Conservation (phyloP, 2,888 invertebrate genomes). For the Drosophila histrio region DNA sequence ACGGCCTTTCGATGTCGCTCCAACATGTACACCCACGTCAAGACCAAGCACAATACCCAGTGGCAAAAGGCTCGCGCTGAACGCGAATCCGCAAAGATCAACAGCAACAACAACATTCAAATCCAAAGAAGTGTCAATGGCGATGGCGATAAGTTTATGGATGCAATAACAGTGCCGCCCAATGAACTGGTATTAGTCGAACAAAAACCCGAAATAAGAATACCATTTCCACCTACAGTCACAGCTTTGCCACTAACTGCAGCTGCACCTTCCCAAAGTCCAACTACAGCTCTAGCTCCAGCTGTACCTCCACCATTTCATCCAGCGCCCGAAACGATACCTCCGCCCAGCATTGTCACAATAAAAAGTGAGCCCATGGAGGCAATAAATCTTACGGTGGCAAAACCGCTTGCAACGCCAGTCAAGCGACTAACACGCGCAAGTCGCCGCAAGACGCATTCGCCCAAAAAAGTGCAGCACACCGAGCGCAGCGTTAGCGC, state of each 20-base stretch:
- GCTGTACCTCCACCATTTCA: background rate
- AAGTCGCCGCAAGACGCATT: conserved; percentile 68
- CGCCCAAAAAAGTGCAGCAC: conserved; percentile 65
- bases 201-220: background rate
- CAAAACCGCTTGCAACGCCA: conserved; percentile 33
- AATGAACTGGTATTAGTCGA: background rate
- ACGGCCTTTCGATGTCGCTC: conserved; percentile 74
- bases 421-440: conserved; percentile 51
- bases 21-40: conserved; percentile 71
- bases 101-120: conserved; percentile 49
- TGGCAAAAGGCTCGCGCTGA: conserved; percentile 71
- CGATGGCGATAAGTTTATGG: conserved; percentile 40
- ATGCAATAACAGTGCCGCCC: conserved; percentile 16
- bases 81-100: conserved; percentile 64
- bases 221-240: background rate
- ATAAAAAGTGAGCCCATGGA: conserved; percentile 49
- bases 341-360: conserved; percentile 1
- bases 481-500: conserved; percentile 45
- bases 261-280: background rate
- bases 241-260: background rate
- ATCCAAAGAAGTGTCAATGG: conserved; percentile 47
- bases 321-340: background rate
- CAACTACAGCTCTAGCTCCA: background rate
- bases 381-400: conserved; percentile 61
- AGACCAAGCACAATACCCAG: conserved; percentile 64